Evolutionary conservation across 92 coral and sea anemone genomes (phyloP).

Genomic region (Diadumene lineata): DNA sequence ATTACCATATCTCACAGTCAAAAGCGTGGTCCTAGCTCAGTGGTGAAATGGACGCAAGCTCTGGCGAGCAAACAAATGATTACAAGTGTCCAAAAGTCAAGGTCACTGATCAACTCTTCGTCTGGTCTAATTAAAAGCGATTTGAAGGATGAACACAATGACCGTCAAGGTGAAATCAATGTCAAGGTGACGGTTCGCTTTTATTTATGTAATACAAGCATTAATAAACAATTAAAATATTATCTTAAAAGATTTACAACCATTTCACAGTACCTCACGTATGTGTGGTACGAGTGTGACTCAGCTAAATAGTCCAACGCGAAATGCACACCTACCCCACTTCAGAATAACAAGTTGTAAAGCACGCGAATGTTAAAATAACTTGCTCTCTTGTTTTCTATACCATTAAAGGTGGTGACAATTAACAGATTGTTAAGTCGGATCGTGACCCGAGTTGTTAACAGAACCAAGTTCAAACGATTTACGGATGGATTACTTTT

Average conservation of each 20-base stretch:
- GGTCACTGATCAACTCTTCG: conserved; percentile 2
- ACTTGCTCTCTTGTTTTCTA: neutral
- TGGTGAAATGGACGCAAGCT: too few species aligned
- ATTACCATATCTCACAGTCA: too few species aligned
- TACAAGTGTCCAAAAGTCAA: conserved; percentile 10
- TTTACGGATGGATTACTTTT: too few species aligned
- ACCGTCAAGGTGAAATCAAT: too few species aligned
- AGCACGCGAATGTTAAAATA: neutral
- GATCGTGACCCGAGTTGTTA: neutral
- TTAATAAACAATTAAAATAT: neutral
- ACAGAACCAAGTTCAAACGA: too few species aligned
- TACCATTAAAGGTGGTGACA: neutral
- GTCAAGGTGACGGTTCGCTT: neutral
- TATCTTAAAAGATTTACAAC: neutral
- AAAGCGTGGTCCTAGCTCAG: too few species aligned
- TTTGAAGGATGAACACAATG: too few species aligned
- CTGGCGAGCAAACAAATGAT: conserved; percentile 17
- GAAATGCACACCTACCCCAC: neutral
- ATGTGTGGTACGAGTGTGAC: neutral
- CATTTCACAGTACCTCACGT: neutral
- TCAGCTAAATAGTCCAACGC: neutral
- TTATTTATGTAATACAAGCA: neutral
- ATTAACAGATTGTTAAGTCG: neutral
- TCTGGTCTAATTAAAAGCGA: neutral
- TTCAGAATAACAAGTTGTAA: neutral